These are phyloP conservation scores for Argyra leucocephala DNA, from an alignment of 2,888 invertebrate species.

Conservation along the genomic window DNA sequence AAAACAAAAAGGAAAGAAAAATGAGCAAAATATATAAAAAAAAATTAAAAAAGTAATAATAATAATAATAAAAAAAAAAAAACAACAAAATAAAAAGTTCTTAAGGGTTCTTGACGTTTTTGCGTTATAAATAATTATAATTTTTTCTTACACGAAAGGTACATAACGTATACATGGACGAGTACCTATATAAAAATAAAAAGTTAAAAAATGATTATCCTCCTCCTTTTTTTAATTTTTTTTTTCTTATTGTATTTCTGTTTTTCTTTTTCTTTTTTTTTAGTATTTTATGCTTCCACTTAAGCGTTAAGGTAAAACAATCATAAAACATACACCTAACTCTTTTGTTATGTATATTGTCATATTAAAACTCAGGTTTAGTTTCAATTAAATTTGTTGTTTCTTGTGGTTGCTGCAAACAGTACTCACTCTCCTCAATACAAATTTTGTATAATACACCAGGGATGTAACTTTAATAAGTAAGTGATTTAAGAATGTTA, in stretches of 20 bases:
- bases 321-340: too few species aligned
- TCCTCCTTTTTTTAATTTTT: background rate
- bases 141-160: background rate
- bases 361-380: background rate
- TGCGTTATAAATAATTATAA: background rate
- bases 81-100: too few species aligned
- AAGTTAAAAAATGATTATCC: constrained; percentile 6
- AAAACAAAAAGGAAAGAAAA: too few species aligned
- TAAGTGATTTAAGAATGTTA: too few species aligned
- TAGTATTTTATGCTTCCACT: background rate
- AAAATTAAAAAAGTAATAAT: too few species aligned
- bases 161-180: background rate
- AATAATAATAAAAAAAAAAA: too few species aligned
- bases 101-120: background rate
- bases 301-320: background rate
- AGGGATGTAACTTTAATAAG: too few species aligned
- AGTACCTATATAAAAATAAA: background rate
- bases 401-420: background rate
- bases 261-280: background rate
- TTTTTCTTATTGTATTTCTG: too few species aligned
- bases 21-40: too few species aligned
- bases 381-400: background rate
- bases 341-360: background rate
- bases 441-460: too few species aligned
- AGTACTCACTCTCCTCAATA: too few species aligned